Evolutionary conservation across 2,888 invertebrate genomes (phyloP).

Genomic region (Pollenia griseotomentosa): DNA sequence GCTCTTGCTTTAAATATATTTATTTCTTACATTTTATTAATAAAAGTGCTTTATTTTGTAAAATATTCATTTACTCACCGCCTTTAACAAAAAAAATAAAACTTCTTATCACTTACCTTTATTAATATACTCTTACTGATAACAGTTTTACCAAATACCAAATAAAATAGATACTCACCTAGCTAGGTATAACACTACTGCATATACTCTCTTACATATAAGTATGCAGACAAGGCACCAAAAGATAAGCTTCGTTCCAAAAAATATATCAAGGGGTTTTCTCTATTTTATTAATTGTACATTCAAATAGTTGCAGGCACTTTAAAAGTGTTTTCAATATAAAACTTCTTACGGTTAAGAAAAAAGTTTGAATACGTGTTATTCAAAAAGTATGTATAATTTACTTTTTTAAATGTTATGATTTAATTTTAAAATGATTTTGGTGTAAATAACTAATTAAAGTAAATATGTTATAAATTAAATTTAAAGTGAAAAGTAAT

Average conservation of each 20-base stretch:
- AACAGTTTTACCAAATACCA: slow-evolving; percentile 48
- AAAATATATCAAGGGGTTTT: slow-evolving; percentile 28
- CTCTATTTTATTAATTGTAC: slow-evolving; percentile 31
- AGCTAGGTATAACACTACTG: slow-evolving; percentile 18
- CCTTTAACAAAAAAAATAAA: slow-evolving; percentile 24
- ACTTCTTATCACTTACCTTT: slow-evolving; percentile 64
- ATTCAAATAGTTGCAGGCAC: slow-evolving; percentile 30
- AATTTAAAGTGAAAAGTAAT: neutral
- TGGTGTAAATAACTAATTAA: no score
- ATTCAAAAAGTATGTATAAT: neutral
- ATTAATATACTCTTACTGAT: slow-evolving; percentile 60
- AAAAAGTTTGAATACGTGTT: neutral
- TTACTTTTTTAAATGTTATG: neutral
- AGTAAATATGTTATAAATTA: no score
- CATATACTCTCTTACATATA: slow-evolving; percentile 17
- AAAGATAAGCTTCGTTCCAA: slow-evolving; percentile 56
- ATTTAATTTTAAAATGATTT: no score
- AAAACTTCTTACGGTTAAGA: slow-evolving; percentile 20
- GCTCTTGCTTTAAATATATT: slow-evolving; percentile 4
- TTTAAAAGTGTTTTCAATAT: slow-evolving; percentile 22
- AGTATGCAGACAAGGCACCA: slow-evolving; percentile 13
- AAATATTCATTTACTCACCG: slow-evolving; percentile 29
- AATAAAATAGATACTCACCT: slow-evolving; percentile 50
- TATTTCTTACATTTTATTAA: slow-evolving; percentile 20
- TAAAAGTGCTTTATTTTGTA: slow-evolving; percentile 19